Evolutionary conservation across 2,113 vertebrate genomes (phyloP).

Genomic region (Oplegnathus fasciatus): DNA sequence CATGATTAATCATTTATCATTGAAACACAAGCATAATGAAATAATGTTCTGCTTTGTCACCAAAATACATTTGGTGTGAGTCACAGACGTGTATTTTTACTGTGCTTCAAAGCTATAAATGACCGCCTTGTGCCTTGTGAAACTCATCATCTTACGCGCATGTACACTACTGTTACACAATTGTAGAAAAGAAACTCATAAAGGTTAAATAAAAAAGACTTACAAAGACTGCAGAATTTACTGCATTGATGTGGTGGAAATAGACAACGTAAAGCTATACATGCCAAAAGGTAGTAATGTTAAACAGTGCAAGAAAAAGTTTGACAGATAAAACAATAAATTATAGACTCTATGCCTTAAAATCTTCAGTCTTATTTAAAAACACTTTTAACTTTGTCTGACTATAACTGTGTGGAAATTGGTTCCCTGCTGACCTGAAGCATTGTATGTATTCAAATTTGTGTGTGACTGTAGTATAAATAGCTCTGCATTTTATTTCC

Average conservation of each 20-base stretch:
- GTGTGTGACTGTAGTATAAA: neutral
- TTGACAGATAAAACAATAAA: neutral
- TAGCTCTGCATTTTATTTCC: constrained; percentile 1
- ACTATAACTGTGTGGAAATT: neutral
- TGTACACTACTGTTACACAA: neutral
- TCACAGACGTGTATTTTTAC: neutral
- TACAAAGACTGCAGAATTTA: neutral
- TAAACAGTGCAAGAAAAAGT: neutral
- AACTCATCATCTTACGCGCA: neutral
- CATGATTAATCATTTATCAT: neutral
- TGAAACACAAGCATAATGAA: neutral
- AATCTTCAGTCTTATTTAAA: neutral
- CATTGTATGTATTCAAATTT: neutral
- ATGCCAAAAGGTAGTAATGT: neutral
- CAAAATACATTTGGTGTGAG: constrained; percentile 10
- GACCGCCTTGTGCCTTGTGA: neutral
- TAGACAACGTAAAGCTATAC: neutral
- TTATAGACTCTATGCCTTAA: neutral
- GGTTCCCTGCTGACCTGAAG: neutral
- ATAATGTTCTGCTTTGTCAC: constrained; percentile 8
- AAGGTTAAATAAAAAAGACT: neutral
- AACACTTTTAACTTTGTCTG: neutral
- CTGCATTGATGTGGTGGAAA: neutral
- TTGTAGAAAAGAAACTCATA: neutral
- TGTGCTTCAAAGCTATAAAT: neutral